Percentiles rank a stretch among this genome's conserved stretches.
Conservation (phyloP, 2,888 invertebrate species). For the Anorthoa munda region DNA sequence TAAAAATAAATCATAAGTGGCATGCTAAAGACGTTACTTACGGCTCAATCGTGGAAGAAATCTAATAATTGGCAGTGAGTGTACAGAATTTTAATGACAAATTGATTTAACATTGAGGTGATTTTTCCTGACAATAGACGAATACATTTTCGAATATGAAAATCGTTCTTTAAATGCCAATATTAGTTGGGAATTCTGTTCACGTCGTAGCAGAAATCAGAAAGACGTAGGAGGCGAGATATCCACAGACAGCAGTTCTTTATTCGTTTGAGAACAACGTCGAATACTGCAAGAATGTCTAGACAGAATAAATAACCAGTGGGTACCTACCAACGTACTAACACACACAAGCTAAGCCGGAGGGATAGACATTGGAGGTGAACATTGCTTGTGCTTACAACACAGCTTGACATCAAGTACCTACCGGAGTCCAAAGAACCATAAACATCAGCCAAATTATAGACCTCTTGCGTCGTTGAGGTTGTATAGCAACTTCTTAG, state of each 20-base stretch:
- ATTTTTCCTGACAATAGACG: conserved; percentile 30
- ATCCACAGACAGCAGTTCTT: conserved; percentile 43
- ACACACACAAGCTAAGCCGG: conserved; percentile 87
- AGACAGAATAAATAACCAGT: conserved; percentile 74
- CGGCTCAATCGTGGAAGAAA: conserved; percentile 41
- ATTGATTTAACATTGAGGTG: conserved; percentile 33
- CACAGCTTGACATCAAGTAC: conserved; percentile 80
- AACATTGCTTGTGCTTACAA: conserved; percentile 84
- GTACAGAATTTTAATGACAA: conserved; percentile 53
- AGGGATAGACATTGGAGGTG: conserved; percentile 75
- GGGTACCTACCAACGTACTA: conserved; percentile 73
- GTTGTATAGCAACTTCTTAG: conserved; percentile 23
- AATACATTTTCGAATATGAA: conserved; percentile 15
- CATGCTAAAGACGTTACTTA: conserved; percentile 75
- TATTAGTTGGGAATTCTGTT: conserved; percentile 45
- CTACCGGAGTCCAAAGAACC: conserved; percentile 84
- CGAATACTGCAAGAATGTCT: conserved; percentile 71
- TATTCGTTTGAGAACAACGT: conserved; percentile 69
- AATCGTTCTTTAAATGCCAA: conserved; percentile 38
- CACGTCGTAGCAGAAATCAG: conserved; percentile 38
- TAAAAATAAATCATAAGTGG: conserved; percentile 70
- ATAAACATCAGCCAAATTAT: conserved; percentile 43
- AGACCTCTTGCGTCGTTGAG: conserved; percentile 15
- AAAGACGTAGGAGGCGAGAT: conserved; percentile 57
- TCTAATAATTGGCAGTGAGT: conserved; percentile 50